Evolutionary conservation across 2,113 vertebrate species (phyloP), one percentile per base, ranked within the genome.

Genomic region (Aphyosemion australe): DNA sequence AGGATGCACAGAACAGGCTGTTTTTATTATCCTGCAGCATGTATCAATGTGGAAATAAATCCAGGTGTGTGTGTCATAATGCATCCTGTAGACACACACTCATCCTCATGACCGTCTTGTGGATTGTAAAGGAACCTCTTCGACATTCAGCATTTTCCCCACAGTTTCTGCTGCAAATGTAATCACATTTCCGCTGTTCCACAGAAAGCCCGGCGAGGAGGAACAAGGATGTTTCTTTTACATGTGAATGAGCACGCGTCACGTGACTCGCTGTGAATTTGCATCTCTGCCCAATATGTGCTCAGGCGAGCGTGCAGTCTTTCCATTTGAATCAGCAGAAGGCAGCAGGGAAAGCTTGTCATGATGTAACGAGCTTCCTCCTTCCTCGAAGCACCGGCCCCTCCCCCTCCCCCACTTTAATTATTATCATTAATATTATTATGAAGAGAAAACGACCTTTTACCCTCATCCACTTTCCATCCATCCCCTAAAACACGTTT

Each of bases 241-340:
- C 39, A 61, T 64, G 72, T 19, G 56, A 70, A 43, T 20, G 53
- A 61, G 54, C 34, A 7, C 68, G 51, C 19, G 45, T 85, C 79
- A 75, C 31, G 42, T 85, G 80, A 88, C 80, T 73, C 68, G n/a
- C 32, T 11, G 68, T 59, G 56, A 61, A 85, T 87, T 88, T 88
- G 85, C 85, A 88, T 89, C 60, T 34, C 26, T 69, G 64, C 45
- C 26, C 63, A 74, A 60, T 77, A 69, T 66, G 63, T 69, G 83
- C 60, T 63, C 77, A 53, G 55, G 58, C 57, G 13, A 69, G 77
- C 43, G 16, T 61, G 78, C 52, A 50, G n/a, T 66, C 69, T 65
- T 73, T 80, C 50, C 37, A 70, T 62, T 79, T 83, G 83, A 82
- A 74, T 83, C 80, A 59, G 76, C 79, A 60, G 53, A 32, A 69